These are phyloP conservation scores for Morpho helenor DNA, from an alignment of 2,888 invertebrate genomes.

Conservation along the genomic window DNA sequence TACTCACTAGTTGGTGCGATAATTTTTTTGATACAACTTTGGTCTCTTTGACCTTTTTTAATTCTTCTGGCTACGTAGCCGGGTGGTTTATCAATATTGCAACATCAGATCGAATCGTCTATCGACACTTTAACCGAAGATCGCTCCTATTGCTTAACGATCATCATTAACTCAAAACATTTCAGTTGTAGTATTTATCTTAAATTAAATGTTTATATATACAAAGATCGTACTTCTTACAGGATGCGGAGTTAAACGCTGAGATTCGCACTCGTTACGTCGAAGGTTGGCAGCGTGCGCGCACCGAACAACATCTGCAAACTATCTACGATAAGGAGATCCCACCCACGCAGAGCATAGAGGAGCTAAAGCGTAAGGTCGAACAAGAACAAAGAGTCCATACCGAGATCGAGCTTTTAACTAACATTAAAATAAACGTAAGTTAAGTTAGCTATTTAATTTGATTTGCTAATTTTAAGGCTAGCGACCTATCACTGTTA, in stretches of 20 bases:
- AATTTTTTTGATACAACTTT: too few relatives aligned
- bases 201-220: too few relatives aligned
- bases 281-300: slow-evolving; percentile 50
- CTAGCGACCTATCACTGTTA: too few relatives aligned
- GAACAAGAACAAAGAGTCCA: slow-evolving; percentile 56
- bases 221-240: slow-evolving; percentile 14
- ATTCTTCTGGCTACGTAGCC: too few relatives aligned
- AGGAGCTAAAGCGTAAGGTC: slow-evolving; percentile 38
- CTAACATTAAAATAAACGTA: slow-evolving; percentile 47
- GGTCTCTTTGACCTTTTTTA: too few relatives aligned
- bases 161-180: background rate
- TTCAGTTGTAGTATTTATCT: too few relatives aligned
- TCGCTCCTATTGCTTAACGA: too few relatives aligned
- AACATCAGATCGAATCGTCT: too few relatives aligned
- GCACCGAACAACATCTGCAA: slow-evolving; percentile 48
- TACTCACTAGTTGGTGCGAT: too few relatives aligned
- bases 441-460: slow-evolving; percentile 5
- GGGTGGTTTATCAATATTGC: too few relatives aligned
- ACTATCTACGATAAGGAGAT: slow-evolving; percentile 37
- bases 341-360: slow-evolving; percentile 30
- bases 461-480: too few relatives aligned
- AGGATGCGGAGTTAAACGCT: slow-evolving; percentile 38
- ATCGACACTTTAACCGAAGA: too few relatives aligned
- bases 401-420: slow-evolving; percentile 47
- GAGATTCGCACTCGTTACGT: slow-evolving; percentile 46